Evolutionary conservation across 2,797 vertebrate species (phyloP), one percentile per base, ranked within the genome.

Genomic region (Myripristis murdjan): DNA sequence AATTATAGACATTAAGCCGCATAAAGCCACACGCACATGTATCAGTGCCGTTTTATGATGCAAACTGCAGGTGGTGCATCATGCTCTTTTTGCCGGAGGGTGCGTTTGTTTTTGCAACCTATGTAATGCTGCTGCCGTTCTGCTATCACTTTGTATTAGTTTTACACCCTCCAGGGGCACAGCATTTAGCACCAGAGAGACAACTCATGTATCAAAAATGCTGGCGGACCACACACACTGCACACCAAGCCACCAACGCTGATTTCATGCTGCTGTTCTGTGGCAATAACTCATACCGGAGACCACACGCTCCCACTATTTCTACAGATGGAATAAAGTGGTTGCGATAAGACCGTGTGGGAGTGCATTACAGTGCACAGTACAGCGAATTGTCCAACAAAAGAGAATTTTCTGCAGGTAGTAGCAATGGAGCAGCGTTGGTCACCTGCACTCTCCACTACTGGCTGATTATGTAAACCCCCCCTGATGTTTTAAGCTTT

Each of bases 211-310:
- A 84, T 87, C 74, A 55, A 75, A 74, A 70, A 71, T 39, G 35
- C 77, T 56, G 77, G 83, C 60, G 39, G 87, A 91, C 86, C 89
- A 64, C 90, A 9, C 48, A 89, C 86, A 86, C 87, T 84, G 88
- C 15, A 83, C 74, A 63, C 74, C n/a, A 65, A 87, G 75, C 89
- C 86, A 69, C 90, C 88, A 12, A 91, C 85, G 81, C 87, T 70
- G 70, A 87, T 90, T 87, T 90, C 89, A 89, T 86, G 86, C 88
- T 87, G 85, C 84, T 89, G 89, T 86, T 89, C 85, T 41, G 37
- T 49, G 70, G 84, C 87, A 86, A 74, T 89, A 89, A 86, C 85
- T 90, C 89, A 83, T 77, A 73, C 70, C 77, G 81, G 82, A 87
- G 86, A 85, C 86, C 79, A 87, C 75, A 86, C 83, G 85, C 82